phyloP scores from a whole-genome alignment of 2,888 invertebrate species.

The Laothoe populi region DNA sequence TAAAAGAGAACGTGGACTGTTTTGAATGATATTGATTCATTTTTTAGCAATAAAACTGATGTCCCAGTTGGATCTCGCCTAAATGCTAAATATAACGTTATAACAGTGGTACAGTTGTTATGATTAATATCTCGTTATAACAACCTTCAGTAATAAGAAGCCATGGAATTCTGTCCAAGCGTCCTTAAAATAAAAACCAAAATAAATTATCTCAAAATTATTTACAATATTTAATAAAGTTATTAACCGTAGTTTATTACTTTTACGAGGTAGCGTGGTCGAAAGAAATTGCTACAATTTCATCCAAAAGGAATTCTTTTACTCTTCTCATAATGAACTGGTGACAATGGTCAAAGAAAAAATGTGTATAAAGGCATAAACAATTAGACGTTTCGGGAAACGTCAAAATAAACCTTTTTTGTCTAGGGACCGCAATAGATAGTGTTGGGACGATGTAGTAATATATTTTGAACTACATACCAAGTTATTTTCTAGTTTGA shows the following conservation, averaged over 20 bases:
- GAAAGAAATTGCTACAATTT: constrained; percentile 76
- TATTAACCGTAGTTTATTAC: constrained; percentile 37
- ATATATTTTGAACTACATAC: not conserved
- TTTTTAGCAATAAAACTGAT: too few species aligned
- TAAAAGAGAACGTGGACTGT: too few species aligned
- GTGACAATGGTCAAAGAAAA: constrained; percentile 49
- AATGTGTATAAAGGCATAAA: constrained; percentile 18
- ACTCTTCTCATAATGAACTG: constrained; percentile 50
- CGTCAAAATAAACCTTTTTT: constrained; percentile 27
- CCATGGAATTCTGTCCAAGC: not conserved
- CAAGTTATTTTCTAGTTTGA: not conserved
- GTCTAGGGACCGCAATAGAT: constrained; percentile 1
- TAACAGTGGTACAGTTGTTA: not conserved
- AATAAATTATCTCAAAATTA: constrained; percentile 29
- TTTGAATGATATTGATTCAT: too few species aligned
- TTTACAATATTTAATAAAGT: constrained; percentile 34
- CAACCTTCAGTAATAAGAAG: constrained; percentile 8
- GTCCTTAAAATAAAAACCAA: constrained; percentile 25
- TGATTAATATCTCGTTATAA: not conserved
- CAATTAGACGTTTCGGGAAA: constrained; percentile 28
- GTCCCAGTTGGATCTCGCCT: not conserved
- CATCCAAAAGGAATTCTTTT: constrained; percentile 36
- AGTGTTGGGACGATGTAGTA: not conserved
- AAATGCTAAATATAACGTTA: not conserved
- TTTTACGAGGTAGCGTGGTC: constrained; percentile 45